Percentiles rank a stretch among this genome's conserved stretches.
Conservation (phyloP, 1,140 invertebrate species). For the Berghia stephanieae region DNA sequence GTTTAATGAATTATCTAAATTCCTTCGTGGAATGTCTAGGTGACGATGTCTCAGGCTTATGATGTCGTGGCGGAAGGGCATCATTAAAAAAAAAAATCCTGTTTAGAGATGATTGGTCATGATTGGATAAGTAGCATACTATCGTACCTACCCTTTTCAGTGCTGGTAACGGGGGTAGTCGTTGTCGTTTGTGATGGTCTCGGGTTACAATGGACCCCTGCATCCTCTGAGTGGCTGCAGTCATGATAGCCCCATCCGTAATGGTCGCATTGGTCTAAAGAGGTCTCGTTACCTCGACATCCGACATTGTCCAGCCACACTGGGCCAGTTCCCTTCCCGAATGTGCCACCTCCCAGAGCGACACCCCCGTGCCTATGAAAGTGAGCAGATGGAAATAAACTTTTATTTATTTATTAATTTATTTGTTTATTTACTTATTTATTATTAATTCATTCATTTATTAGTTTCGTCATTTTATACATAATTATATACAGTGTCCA, state of each 20-base stretch:
- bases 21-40: too few relatives aligned
- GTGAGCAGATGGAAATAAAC: background rate
- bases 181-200: background rate
- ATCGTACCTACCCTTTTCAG: too few relatives aligned
- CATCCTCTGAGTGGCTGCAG: slow-evolving; percentile 36
- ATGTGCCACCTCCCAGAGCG: background rate
- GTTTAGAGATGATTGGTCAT: too few relatives aligned
- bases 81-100: too few relatives aligned
- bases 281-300: slow-evolving; percentile 9
- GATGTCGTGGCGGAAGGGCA: too few relatives aligned
- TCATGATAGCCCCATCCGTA: slow-evolving; percentile 23
- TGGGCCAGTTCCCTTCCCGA: slow-evolving; percentile 20
- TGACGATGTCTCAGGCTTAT: too few relatives aligned
- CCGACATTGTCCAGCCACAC: slow-evolving; percentile 34
- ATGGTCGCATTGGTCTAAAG: slow-evolving; percentile 22
- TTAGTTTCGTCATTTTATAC: too few relatives aligned
- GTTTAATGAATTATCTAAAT: too few relatives aligned
- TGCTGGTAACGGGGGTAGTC: background rate
- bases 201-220: slow-evolving; percentile 26
- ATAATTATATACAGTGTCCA: too few relatives aligned
- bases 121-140: too few relatives aligned
- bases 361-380: slow-evolving; percentile 33
- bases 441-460: background rate
- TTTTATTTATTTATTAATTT: background rate
- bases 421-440: background rate